Evolutionary conservation across 2,888 invertebrate species (phyloP).

Genomic region (Cryptocephalus primarius): DNA sequence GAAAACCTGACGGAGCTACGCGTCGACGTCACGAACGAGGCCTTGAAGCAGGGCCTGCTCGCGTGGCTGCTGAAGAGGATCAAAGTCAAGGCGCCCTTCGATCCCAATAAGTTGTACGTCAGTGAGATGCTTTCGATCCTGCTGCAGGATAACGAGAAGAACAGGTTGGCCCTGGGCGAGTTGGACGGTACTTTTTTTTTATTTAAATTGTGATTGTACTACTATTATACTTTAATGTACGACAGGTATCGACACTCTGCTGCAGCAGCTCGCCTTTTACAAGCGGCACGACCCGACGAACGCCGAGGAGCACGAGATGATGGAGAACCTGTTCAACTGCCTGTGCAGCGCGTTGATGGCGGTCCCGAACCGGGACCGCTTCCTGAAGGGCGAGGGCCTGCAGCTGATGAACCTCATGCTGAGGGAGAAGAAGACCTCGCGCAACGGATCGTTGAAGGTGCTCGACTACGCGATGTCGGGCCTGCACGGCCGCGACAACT

Average conservation of each 20-base stretch:
- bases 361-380: constrained; percentile 78
- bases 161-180: constrained; percentile 60
- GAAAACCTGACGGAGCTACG: constrained; percentile 92
- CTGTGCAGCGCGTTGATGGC: constrained; percentile 90
- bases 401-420: constrained; percentile 99
- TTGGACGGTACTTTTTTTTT: constrained; percentile 83
- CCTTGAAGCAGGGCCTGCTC: constrained; percentile 82
- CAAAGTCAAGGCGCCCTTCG: constrained; percentile 80
- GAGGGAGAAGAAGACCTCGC: constrained; percentile 90
- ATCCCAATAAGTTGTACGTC: constrained; percentile 89
- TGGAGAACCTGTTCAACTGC: constrained; percentile 97
- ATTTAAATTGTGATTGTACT: too few species aligned
- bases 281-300: constrained; percentile 87
- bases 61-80: constrained; percentile 87
- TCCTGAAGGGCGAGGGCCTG: constrained; percentile 91
- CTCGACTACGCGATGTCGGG: constrained; percentile 96
- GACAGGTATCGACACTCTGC: constrained; percentile 69
- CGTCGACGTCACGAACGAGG: constrained; percentile 72
- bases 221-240: too few species aligned
- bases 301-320: constrained; percentile 91
- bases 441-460: constrained; percentile 93
- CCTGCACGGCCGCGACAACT: constrained; percentile 86
- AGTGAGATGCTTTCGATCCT: constrained; percentile 94
- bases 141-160: constrained; percentile 79
- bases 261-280: constrained; percentile 91